Conservation (phyloP, 1,140 invertebrate species). For the Lepidurus packardi region DNA sequence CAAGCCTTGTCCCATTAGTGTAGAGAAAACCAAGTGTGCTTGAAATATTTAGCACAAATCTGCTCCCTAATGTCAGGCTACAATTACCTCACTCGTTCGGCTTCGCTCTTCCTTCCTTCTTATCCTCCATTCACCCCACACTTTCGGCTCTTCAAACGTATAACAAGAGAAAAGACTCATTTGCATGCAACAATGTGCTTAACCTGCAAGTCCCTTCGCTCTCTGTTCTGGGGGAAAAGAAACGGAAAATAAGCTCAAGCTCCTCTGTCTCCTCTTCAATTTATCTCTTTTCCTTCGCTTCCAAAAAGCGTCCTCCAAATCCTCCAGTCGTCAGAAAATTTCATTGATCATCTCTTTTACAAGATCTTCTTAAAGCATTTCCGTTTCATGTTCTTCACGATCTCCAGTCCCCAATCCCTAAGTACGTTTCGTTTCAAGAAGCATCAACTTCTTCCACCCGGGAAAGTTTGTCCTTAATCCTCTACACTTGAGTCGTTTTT, state of each 20-base stretch:
- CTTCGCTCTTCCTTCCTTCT: not conserved
- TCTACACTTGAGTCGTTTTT: no score
- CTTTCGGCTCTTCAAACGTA: not conserved
- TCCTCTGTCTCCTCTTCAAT: not conserved
- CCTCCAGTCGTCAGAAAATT: not conserved
- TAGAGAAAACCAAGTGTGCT: conserved; percentile 5
- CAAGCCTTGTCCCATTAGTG: conserved; percentile 10
- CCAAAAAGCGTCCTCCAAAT: not conserved
- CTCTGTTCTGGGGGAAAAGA: not conserved
- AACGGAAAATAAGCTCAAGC: not conserved
- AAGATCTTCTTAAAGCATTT: no score
- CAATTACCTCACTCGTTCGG: not conserved
- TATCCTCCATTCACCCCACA: not conserved
- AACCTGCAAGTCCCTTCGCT: not conserved
- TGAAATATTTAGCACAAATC: conserved; percentile 11
- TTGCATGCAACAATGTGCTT: conserved; percentile 19
- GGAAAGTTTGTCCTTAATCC: no score
- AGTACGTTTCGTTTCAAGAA: no score
- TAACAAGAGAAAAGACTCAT: conserved; percentile 8
- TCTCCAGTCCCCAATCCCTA: no score
- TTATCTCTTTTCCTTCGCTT: not conserved
- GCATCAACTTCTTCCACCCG: no score
- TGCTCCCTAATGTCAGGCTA: not conserved
- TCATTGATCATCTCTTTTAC: not conserved
- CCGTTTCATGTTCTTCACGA: no score